Evolutionary conservation across 1,140 invertebrate genomes (phyloP), one percentile per base, ranked within the genome.

Genomic region (Caenorhabditis remanei): DNA sequence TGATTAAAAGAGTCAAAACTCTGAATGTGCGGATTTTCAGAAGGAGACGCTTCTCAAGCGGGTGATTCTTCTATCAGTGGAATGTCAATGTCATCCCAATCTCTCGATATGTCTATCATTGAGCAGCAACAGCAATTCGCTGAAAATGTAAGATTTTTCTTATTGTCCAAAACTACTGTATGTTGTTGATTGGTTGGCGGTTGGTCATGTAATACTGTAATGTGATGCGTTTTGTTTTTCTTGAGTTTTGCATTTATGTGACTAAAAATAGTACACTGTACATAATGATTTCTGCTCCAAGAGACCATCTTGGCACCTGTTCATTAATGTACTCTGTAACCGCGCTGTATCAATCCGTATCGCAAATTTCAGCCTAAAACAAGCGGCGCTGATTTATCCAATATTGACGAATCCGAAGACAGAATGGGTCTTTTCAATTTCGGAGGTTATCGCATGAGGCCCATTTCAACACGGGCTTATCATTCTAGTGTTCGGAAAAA

Each of bases 1-100:
- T 8, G 24, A 3, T 9, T 63, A 21, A 4, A 9, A 53, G 16
- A 21, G 5, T 40, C 21, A 63, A 13, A 32, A 21, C 32, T 63
- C 32, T 5, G 0, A 21, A 58, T 21, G 50, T 13, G 19, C 2
- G 6, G n/a, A 32, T 21, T 63, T 63, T 40, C n/a, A 63, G 61
- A 79, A 19, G 41, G 65, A 46, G 65, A 71, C 14, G 41, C 11
- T 32, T 79, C 71, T 4, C 71, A 79, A n/a, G 71, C 19, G 0
- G 71, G n/a, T 5, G 71, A 79, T 3, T 79, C 71, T 13, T 79
- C 71, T 1, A 79, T 79, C 2, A 79, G 71, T 79, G 71, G 71
- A 32, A 79, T 79, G 71, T 79, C 71, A 24, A 79, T 79, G 46
- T 79, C 71, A 13, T 79, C 71, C 19, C 71, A 79, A 11, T 79